Percentiles rank a stretch among this genome's conserved stretches.
phyloP scores from a whole-genome alignment of 2,113 vertebrate species.

The Tonatia bakeri region DNA sequence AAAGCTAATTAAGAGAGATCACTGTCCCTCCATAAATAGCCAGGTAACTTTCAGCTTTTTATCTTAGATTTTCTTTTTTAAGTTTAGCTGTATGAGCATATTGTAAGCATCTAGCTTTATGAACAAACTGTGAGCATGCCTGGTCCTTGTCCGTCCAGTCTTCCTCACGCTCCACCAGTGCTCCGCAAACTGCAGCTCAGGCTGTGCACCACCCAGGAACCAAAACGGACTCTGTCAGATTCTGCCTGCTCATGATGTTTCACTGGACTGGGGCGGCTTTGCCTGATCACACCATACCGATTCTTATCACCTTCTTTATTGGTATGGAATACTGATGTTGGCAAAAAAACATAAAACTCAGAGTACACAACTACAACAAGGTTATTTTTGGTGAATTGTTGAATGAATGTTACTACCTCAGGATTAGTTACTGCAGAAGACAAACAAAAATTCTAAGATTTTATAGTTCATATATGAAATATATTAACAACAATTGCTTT shows the following conservation, averaged over 20 bases:
- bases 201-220: rapidly evolving
- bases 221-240: not conserved
- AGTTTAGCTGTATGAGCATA: not conserved
- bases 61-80: not conserved
- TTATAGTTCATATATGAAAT: not conserved
- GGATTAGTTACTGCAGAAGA: not conserved
- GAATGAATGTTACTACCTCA: not conserved
- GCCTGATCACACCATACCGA: not conserved
- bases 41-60: not conserved
- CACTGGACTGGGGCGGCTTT: not conserved
- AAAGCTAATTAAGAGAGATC: not conserved
- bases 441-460: not conserved
- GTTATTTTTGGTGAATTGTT: not conserved
- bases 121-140: not conserved
- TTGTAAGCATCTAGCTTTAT: not conserved
- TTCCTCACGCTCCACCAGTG: not conserved
- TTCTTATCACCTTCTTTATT: not conserved
- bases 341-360: not conserved
- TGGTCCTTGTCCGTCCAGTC: not conserved
- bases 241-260: rapidly evolving
- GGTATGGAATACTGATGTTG: not conserved
- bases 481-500: not conserved
- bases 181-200: not conserved
- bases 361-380: not conserved
- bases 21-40: not conserved